These are phyloP conservation scores for Tinamus major DNA, from an alignment of 2,797 vertebrate species.

Conservation along the genomic window DNA sequence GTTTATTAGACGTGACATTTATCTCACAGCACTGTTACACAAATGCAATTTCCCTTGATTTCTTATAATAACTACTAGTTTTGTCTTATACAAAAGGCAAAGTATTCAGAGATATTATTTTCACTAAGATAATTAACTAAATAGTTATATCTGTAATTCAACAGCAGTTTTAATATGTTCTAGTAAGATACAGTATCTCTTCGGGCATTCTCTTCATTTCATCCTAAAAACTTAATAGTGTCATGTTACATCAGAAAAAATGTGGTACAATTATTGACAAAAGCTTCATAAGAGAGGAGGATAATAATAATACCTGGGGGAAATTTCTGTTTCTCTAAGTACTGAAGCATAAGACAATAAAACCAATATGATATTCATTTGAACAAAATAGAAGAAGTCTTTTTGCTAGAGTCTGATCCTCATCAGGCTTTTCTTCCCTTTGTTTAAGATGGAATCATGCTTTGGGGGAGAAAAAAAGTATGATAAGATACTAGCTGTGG, in stretches of 20 bases:
- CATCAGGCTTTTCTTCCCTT: constrained; percentile 28
- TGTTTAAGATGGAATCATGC: constrained; percentile 43
- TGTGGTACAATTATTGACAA: constrained; percentile 51
- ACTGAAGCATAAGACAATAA: constrained; percentile 34
- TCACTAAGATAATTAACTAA: constrained; percentile 55
- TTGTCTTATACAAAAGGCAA: constrained; percentile 7
- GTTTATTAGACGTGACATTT: neutral
- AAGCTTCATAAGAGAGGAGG: constrained; percentile 51
- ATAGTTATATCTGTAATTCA: constrained; percentile 55
- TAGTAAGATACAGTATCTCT: constrained; percentile 36
- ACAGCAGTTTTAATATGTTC: constrained; percentile 48
- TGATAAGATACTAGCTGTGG: constrained; percentile 16
- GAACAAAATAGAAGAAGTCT: constrained; percentile 28
- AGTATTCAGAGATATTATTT: constrained; percentile 43
- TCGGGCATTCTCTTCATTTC: constrained; percentile 40
- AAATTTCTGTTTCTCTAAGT: constrained; percentile 53
- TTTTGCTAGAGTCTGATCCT: constrained; percentile 25
- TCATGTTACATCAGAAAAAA: constrained; percentile 50
- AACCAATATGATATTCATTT: constrained; percentile 50
- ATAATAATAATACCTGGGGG: constrained; percentile 52
- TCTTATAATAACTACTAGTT: neutral
- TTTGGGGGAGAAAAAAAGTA: constrained; percentile 27
- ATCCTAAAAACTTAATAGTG: constrained; percentile 50
- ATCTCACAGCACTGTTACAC: neutral
- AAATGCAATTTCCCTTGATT: constrained; percentile 28